Evolutionary conservation across 2,797 vertebrate species (phyloP).

Genomic region (Neoniphon sammara): DNA sequence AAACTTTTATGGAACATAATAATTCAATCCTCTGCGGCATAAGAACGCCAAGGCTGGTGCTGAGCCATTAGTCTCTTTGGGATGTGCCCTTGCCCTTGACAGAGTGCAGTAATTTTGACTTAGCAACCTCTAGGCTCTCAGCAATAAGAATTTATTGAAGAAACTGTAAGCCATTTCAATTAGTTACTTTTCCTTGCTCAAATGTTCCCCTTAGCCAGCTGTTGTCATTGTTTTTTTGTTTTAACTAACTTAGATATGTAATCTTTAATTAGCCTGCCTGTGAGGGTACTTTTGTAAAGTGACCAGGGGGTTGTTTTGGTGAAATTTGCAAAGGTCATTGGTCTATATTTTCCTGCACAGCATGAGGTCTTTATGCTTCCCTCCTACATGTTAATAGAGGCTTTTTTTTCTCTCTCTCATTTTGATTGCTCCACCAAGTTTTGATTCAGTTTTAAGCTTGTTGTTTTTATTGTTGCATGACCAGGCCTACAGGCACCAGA

Average conservation of each 20-base stretch:
- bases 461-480: too few species aligned
- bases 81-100: conserved; percentile 64
- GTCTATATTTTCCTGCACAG: background rate
- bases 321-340: background rate
- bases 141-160: conserved; percentile 43
- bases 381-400: too few species aligned
- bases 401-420: too few species aligned
- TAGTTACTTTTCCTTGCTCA: background rate
- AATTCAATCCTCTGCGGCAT: conserved; percentile 75
- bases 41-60: conserved; percentile 58
- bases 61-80: conserved; percentile 58
- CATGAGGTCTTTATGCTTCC: too few species aligned
- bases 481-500: too few species aligned
- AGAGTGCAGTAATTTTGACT: conserved; percentile 64
- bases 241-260: background rate
- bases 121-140: conserved; percentile 42
- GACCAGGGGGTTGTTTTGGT: background rate
- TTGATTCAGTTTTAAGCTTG: too few species aligned
- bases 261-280: conserved; percentile 2
- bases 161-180: conserved; percentile 11
- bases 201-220: conserved; percentile 2
- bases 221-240: background rate
- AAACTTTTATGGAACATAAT: conserved; percentile 79
- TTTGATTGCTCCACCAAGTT: too few species aligned
- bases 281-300: background rate